These are phyloP conservation scores for Polypedilum pembai DNA, from an alignment of 1,140 invertebrate genomes.

Conservation along the genomic window DNA sequence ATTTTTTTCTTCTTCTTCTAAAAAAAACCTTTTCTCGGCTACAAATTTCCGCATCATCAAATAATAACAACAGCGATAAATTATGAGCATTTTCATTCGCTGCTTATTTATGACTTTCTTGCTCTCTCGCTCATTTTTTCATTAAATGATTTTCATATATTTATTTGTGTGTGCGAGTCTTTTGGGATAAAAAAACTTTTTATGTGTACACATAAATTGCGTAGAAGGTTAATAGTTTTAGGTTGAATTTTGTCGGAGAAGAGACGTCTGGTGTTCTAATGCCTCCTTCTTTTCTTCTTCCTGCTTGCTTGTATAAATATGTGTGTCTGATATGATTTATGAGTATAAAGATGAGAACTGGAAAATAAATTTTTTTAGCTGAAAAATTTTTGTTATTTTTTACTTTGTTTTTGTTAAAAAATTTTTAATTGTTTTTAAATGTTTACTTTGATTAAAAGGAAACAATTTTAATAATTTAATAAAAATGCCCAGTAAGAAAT, in stretches of 20 bases:
- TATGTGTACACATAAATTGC: not conserved
- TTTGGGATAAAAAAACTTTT: not conserved
- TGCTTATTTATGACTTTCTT: constrained; percentile 12
- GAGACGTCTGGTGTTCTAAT: constrained; percentile 11
- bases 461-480: no score
- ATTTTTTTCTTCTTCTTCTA: not conserved
- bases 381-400: no score
- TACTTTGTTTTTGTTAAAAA: no score
- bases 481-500: no score
- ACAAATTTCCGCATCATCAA: constrained; percentile 8
- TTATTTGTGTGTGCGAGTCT: not conserved
- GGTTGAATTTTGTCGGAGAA: no score
- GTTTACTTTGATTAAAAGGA: no score
- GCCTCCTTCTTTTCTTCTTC: not conserved
- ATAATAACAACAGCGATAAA: constrained; percentile 13
- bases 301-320: not conserved
- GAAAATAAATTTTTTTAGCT: no score
- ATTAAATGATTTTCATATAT: not conserved
- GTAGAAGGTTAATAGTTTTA: constrained; percentile 4
- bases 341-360: no score
- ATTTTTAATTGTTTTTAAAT: no score
- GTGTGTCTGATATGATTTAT: no score
- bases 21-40: not conserved
- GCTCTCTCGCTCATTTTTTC: not conserved
- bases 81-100: not conserved